Conservation (phyloP, 2,113 vertebrate species). For the Sturnira hondurensis region DNA sequence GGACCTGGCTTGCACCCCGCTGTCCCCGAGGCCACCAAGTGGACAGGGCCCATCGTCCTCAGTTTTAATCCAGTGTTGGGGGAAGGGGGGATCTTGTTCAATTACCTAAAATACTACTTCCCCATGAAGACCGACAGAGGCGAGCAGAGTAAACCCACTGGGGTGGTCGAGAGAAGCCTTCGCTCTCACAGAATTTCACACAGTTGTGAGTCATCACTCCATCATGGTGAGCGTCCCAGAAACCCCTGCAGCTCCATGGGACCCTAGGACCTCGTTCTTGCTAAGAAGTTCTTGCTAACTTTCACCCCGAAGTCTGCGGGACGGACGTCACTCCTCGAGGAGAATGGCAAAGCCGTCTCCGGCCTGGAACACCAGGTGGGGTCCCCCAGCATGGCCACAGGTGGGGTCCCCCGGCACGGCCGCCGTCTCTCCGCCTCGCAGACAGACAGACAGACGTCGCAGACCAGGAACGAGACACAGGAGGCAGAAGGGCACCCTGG, state of each 20-base stretch:
- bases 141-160: neutral
- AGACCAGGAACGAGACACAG: too few species aligned
- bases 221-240: neutral
- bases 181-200: neutral
- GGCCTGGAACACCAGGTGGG: neutral
- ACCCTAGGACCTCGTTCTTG: neutral
- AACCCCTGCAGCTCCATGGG: too few species aligned
- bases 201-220: neutral
- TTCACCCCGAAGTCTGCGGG: neutral
- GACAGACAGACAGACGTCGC: accelerated
- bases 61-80: neutral
- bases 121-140: neutral
- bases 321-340: too few species aligned
- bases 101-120: neutral
- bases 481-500: accelerated
- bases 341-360: neutral
- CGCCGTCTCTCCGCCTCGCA: accelerated
- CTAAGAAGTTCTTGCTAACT: too few species aligned
- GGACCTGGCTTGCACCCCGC: neutral
- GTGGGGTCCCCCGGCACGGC: accelerated
- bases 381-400: accelerated
- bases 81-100: neutral
- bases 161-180: neutral
- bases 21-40: accelerated
- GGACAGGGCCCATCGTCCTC: neutral